Evolutionary conservation across 2,113 vertebrate species (phyloP).

Genomic region (Sylvietta virens): DNA sequence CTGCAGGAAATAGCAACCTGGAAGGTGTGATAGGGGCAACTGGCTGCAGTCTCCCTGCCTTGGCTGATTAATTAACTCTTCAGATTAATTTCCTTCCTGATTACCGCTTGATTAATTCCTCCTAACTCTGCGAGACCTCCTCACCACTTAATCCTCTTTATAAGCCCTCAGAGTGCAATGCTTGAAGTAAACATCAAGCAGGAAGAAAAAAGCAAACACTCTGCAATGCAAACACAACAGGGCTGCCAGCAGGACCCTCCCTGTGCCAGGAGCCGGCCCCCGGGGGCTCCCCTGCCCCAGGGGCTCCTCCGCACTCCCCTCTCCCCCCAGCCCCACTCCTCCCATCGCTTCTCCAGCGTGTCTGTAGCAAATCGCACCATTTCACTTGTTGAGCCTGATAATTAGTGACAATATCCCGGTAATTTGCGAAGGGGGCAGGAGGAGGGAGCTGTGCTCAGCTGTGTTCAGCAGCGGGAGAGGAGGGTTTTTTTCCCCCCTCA

Average conservation of each 20-base stretch:
- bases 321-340: background rate
- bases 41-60: conserved; percentile 43
- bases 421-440: conserved; percentile 62
- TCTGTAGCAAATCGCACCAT: conserved; percentile 66
- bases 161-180: conserved; percentile 44
- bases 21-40: conserved; percentile 21
- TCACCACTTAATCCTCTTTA: conserved; percentile 59
- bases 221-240: background rate
- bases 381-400: conserved; percentile 74
- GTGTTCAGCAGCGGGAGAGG: background rate
- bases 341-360: background rate
- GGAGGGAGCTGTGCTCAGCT: background rate
- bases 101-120: conserved; percentile 60
- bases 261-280: background rate
- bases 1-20: background rate
- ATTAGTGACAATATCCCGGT: conserved; percentile 74
- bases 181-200: conserved; percentile 40
- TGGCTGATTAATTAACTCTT: conserved; percentile 49
- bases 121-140: conserved; percentile 10
- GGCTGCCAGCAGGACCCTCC: background rate
- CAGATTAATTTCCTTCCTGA: conserved; percentile 57
- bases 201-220: background rate
- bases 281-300: accelerated
- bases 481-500: background rate
- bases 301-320: background rate